Conservation (phyloP, 37 sponge, comb jelly and placozoan species). For the Beroe ovata region DNA sequence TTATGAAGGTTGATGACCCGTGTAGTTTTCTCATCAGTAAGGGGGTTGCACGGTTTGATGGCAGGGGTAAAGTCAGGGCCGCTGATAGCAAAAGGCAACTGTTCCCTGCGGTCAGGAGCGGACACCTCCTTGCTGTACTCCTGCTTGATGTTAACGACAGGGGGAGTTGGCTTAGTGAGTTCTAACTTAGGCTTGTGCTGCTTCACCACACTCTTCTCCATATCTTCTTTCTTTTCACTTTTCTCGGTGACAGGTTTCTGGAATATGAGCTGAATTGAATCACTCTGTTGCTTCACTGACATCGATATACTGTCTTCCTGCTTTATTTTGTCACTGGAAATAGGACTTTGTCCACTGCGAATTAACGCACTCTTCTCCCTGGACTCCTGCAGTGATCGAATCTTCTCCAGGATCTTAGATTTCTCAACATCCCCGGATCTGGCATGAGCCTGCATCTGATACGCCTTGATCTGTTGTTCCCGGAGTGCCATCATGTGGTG, state of each 20-base stretch:
- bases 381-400: slow-evolving; percentile 6
- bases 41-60: slow-evolving; percentile 60
- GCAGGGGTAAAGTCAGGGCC: slow-evolving; percentile 38
- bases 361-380: neutral
- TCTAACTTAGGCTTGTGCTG: slow-evolving; percentile 49
- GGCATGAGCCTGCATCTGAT: slow-evolving; percentile 22
- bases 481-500: slow-evolving; percentile 49
- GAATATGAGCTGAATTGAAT: slow-evolving; percentile 52
- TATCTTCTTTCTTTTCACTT: neutral
- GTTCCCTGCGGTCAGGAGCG: neutral
- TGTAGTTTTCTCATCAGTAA: slow-evolving; percentile 50
- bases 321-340: slow-evolving; percentile 7
- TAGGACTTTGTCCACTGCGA: neutral
- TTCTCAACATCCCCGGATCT: slow-evolving; percentile 34
- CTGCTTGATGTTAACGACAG: slow-evolving; percentile 52
- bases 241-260: slow-evolving; percentile 21
- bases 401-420: slow-evolving; percentile 33
- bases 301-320: neutral
- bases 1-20: slow-evolving; percentile 63
- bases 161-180: slow-evolving; percentile 46
- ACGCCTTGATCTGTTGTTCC: slow-evolving; percentile 54
- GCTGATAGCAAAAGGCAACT: slow-evolving; percentile 28
- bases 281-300: slow-evolving; percentile 54
- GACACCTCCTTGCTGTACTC: slow-evolving; percentile 14
- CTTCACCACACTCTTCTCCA: neutral